phyloP scores from a whole-genome alignment of 1,140 invertebrate species.

The Leptinotarsa undecemlineata region DNA sequence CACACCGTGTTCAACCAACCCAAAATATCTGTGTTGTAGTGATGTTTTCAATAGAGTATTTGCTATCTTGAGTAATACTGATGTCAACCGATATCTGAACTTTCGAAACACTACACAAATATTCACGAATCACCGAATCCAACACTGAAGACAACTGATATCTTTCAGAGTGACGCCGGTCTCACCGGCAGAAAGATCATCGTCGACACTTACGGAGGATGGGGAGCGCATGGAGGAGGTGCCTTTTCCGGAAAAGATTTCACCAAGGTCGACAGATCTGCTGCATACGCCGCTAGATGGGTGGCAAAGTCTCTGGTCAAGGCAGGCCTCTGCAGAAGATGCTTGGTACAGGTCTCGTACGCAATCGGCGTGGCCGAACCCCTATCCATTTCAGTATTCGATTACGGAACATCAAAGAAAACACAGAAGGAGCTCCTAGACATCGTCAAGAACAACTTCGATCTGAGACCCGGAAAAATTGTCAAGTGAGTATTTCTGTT shows the following conservation, averaged over 20 bases:
- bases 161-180: conserved; percentile 85
- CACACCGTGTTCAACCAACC: no score
- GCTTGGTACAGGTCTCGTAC: conserved; percentile 93
- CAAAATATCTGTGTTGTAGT: background rate
- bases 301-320: conserved; percentile 93
- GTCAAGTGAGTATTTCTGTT: conserved; percentile 80
- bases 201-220: conserved; percentile 98
- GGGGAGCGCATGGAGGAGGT: conserved; percentile 96
- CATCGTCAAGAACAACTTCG: conserved; percentile 98
- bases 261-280: conserved; percentile 95
- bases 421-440: conserved; percentile 86
- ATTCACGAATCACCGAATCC: no score
- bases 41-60: conserved; percentile 48
- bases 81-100: conserved; percentile 31
- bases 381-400: conserved; percentile 93
- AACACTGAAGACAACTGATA: background rate
- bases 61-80: conserved; percentile 46
- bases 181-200: conserved; percentile 97
- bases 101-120: no score
- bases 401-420: conserved; percentile 92
- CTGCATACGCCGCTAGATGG: conserved; percentile 96
- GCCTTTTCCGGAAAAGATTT: conserved; percentile 97
- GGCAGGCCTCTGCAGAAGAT: conserved; percentile 84
- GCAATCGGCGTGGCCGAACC: conserved; percentile 96
- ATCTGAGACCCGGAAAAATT: conserved; percentile 95